Evolutionary conservation across 2,797 vertebrate genomes (phyloP).

Genomic region (Epinephelus awoara): DNA sequence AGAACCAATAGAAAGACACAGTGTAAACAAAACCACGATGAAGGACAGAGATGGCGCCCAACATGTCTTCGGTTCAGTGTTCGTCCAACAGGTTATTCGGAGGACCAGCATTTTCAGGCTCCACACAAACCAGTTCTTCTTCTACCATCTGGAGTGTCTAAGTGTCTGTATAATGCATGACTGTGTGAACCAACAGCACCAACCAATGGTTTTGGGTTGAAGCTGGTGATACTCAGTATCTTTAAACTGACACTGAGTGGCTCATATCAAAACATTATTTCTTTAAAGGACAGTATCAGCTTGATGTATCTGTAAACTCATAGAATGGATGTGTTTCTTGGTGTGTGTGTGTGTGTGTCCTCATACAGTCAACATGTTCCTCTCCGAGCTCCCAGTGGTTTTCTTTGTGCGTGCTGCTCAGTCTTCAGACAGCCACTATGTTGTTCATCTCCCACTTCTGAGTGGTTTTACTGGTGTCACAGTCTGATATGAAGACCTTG

Average conservation of each 20-base stretch:
- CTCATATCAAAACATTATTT: slow-evolving; percentile 17
- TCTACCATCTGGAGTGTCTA: slow-evolving; percentile 20
- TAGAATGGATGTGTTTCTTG: slow-evolving; percentile 32
- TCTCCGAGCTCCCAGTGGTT: slow-evolving; percentile 14
- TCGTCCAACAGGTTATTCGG: slow-evolving; percentile 2
- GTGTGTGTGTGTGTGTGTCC: slow-evolving; percentile 11
- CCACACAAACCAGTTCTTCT: neutral
- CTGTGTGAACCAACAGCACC: neutral
- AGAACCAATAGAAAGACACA: slow-evolving; percentile 32
- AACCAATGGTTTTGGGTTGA: neutral
- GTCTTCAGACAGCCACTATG: slow-evolving; percentile 92
- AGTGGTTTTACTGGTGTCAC: slow-evolving; percentile 92
- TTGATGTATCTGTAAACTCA: slow-evolving; percentile 39
- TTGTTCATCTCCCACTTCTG: slow-evolving; percentile 99
- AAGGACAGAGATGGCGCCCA: slow-evolving; percentile 21
- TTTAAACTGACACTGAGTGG: slow-evolving; percentile 9
- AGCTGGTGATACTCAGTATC: slow-evolving; percentile 17
- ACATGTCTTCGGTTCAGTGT: slow-evolving; percentile 24
- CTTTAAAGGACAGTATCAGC: slow-evolving; percentile 26
- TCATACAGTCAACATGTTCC: slow-evolving; percentile 14
- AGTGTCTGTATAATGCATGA: slow-evolving; percentile 2
- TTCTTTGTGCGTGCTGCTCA: slow-evolving; percentile 1
- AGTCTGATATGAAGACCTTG: slow-evolving; percentile 94
- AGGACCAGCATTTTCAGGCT: slow-evolving; percentile 17
- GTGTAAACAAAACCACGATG: slow-evolving; percentile 44